Evolutionary conservation across 1,140 invertebrate genomes (phyloP), one percentile per base, ranked within the genome.

Genomic region (Drosophila ficusphila): DNA sequence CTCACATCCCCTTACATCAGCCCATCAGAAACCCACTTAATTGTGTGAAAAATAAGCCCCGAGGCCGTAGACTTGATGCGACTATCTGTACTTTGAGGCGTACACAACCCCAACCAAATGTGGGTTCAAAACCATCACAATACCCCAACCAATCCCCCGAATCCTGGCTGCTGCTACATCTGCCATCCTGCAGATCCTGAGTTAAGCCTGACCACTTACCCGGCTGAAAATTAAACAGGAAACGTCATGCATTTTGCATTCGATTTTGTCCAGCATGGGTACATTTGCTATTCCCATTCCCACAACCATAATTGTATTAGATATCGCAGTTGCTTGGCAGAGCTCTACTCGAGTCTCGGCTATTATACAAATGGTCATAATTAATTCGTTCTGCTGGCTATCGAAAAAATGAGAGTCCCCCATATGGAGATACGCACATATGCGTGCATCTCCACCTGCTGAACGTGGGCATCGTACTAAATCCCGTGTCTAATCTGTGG

Each of bases 331-430:
- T 60, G 11, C 53, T 19, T 6, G 27, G 9, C 36, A n/a, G 16
- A 23, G 44, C 41, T 38, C 29, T 11, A 42, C 29, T 70, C 41
- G 46, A 70, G 62, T 78, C 61, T 57, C 38, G 58, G 41, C 70
- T 67, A 90, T 90, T 90, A 90, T 70, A 86, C 86, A 90, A 90
- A 90, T 90, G 78, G 77, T 76, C 88, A 88, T 88, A 90, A 83
- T 76, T 86, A 86, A 90, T 90, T 90, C 81, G 88, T 90, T 90
- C 69, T 86, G 82, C 79, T 72, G 78, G 75, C 81, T 70, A 88
- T 88, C 77, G 82, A 81, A 68, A 85, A 79, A 79, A 76, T 47
- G 31, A n/a, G 52, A 49, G 39, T 36, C 38, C 48, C 51, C 49
- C 31, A 53, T 52, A 65, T 48, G 34, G 19, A 62, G 53, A 56